A percentile compares a stretch with the other conserved stretches of the same genome.
These are phyloP conservation scores for Amphipoea lucens DNA, from an alignment of 2,888 invertebrate genomes.

Conservation along the genomic window DNA sequence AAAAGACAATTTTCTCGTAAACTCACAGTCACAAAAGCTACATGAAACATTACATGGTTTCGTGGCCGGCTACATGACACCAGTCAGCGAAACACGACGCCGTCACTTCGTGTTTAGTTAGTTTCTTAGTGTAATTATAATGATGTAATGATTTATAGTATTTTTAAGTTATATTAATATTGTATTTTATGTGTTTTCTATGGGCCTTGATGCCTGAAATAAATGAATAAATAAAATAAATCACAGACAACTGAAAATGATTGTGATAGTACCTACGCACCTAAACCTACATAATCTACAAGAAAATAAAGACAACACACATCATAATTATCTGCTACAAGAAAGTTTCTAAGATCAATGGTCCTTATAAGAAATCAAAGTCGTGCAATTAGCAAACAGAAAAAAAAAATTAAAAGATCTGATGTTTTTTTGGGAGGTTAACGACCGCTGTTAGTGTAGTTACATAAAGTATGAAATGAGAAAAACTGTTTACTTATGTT, in stretches of 20 bases:
- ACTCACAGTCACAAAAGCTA: background rate
- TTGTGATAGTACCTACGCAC: background rate
- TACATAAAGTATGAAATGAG: background rate
- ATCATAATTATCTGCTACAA: background rate
- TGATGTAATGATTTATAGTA: too few relatives aligned
- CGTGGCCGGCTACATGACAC: too few relatives aligned
- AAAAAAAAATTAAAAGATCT: background rate
- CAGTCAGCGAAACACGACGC: too few relatives aligned
- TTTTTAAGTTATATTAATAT: too few relatives aligned
- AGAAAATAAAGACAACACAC: background rate
- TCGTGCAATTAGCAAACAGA: background rate
- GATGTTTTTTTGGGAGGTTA: background rate
- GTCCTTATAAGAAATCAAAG: background rate
- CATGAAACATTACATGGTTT: background rate
- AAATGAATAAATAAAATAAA: too few relatives aligned
- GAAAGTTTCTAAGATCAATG: background rate
- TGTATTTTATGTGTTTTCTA: too few relatives aligned
- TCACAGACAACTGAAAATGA: background rate
- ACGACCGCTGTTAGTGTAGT: background rate
- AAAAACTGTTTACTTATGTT: too few relatives aligned
- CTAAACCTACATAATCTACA: background rate
- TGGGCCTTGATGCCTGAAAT: too few relatives aligned
- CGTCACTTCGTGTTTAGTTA: too few relatives aligned
- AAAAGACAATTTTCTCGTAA: background rate
- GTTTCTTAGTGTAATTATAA: too few relatives aligned